These are phyloP conservation scores for Lytechinus pictus DNA, from an alignment of 35 echinoderm and acorn worm genomes.

Conservation along the genomic window DNA sequence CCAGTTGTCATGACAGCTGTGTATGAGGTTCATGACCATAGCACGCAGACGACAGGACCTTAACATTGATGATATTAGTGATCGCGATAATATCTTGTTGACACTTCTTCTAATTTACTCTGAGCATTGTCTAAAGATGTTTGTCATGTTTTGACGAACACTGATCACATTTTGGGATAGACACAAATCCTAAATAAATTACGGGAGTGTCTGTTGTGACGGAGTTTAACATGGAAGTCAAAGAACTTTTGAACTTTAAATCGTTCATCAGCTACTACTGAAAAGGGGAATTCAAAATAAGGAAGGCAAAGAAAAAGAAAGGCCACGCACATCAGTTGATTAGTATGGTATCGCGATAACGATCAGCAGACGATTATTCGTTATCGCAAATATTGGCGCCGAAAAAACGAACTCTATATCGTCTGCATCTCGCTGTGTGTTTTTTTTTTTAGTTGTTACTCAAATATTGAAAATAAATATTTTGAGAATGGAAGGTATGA, in stretches of 20 bases:
- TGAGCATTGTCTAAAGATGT: background rate
- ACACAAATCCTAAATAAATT: background rate
- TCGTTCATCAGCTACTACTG: background rate
- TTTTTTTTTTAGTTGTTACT: background rate
- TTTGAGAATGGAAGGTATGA: background rate
- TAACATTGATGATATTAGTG: background rate
- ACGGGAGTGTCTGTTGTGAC: background rate
- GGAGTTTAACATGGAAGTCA: background rate
- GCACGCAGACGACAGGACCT: background rate
- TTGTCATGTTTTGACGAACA: no score
- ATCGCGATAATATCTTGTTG: background rate
- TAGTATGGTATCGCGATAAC: background rate
- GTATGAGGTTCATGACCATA: background rate
- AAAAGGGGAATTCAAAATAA: background rate
- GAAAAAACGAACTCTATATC: slow-evolving; percentile 4
- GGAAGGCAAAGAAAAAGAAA: background rate
- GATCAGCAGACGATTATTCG: slow-evolving; percentile 1
- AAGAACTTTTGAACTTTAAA: background rate
- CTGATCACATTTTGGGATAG: background rate
- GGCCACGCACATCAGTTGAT: background rate
- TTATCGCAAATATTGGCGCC: slow-evolving; percentile 17
- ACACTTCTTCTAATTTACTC: background rate
- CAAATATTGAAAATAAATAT: background rate
- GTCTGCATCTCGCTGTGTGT: background rate
- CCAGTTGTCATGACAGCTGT: background rate